Conservation (phyloP, 2,888 invertebrate species). For the Leptinotarsa haldemani region DNA sequence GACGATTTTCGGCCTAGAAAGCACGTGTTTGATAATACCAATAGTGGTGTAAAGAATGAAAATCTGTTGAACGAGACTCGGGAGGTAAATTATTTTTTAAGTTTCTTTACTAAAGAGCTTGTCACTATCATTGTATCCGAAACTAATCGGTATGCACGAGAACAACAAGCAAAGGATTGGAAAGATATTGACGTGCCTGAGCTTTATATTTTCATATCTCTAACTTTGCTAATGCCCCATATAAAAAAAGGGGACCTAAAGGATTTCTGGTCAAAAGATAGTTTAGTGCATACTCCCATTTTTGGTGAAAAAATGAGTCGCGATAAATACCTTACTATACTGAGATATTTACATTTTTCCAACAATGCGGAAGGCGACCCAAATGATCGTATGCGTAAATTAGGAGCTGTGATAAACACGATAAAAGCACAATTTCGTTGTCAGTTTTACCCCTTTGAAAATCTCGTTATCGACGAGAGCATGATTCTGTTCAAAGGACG, state of each 20-base stretch:
- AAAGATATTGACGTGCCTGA: slow-evolving; percentile 30
- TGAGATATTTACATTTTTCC: slow-evolving; percentile 19
- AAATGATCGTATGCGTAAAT: slow-evolving; percentile 27
- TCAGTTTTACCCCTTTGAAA: too few relatives aligned
- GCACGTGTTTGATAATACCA: slow-evolving; percentile 12
- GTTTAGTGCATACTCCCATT: slow-evolving; percentile 19
- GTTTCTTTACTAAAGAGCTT: slow-evolving; percentile 26
- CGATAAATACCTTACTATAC: slow-evolving; percentile 16
- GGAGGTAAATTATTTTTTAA: not conserved
- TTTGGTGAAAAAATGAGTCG: slow-evolving; percentile 24
- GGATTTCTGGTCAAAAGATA: slow-evolving; percentile 23
- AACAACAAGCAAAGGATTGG: slow-evolving; percentile 30
- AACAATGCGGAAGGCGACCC: slow-evolving; percentile 18
- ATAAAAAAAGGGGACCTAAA: slow-evolving; percentile 27
- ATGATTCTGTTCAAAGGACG: slow-evolving; percentile 24
- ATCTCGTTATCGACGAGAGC: too few relatives aligned
- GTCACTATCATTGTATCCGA: slow-evolving; percentile 7
- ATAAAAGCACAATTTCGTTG: too few relatives aligned
- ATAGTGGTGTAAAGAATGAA: slow-evolving; percentile 29
- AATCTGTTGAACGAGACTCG: slow-evolving; percentile 28
- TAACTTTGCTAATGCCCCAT: slow-evolving; percentile 32
- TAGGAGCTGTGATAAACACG: slow-evolving; percentile 5
- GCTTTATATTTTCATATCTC: slow-evolving; percentile 22
- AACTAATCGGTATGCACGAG: slow-evolving; percentile 31
- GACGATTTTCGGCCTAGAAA: slow-evolving; percentile 23